These are phyloP conservation scores for Schizaphis graminum DNA, from an alignment of 2,888 invertebrate genomes.

Conservation along the genomic window DNA sequence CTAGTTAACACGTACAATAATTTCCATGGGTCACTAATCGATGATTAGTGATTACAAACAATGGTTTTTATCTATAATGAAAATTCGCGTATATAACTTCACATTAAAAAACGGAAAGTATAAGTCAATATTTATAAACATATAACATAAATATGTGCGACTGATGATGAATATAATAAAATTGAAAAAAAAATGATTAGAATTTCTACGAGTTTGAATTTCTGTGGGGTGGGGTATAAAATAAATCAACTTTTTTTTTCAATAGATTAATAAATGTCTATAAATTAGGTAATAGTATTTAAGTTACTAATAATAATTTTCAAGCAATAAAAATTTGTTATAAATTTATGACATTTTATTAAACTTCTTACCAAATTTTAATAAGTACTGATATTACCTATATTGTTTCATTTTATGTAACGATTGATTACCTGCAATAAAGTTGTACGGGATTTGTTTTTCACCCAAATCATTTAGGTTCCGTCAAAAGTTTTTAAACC, in stretches of 20 bases:
- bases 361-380: not conserved
- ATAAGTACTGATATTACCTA: not conserved
- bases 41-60: not conserved
- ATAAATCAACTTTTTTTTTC: not conserved
- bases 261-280: not conserved
- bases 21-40: not conserved
- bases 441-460: not conserved
- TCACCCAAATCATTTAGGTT: not conserved
- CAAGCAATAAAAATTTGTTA: not conserved
- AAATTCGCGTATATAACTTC: not conserved
- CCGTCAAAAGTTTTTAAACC: not conserved
- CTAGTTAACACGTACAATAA: not conserved
- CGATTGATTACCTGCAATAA: not conserved
- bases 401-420: not conserved
- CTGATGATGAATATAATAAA: not conserved
- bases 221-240: rapidly evolving
- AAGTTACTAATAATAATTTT: not conserved
- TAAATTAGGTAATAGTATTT: not conserved
- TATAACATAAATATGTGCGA: not conserved
- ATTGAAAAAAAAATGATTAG: not conserved
- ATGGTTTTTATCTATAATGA: not conserved
- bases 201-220: not conserved
- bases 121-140: not conserved
- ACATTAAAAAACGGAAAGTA: not conserved
- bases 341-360: not conserved